phyloP scores from a whole-genome alignment of 2,888 invertebrate genomes.

The Xanthorhoe spadicearia region DNA sequence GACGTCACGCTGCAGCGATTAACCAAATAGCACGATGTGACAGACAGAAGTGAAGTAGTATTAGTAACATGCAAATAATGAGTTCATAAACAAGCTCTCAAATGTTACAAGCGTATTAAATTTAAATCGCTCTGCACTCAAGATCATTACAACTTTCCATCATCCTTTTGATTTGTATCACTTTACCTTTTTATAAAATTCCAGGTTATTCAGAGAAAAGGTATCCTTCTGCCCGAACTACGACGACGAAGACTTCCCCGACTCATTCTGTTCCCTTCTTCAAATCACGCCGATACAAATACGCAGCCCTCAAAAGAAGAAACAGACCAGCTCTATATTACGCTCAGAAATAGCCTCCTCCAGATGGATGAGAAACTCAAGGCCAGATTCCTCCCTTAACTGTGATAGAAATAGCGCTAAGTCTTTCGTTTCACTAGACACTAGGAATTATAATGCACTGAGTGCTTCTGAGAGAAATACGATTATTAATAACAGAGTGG shows the following conservation, averaged over 20 bases:
- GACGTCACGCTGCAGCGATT: too few relatives aligned
- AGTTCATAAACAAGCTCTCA: too few relatives aligned
- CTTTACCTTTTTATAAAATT: slow-evolving; percentile 3
- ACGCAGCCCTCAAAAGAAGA: slow-evolving; percentile 68
- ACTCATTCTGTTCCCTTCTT: slow-evolving; percentile 73
- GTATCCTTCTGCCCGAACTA: slow-evolving; percentile 57
- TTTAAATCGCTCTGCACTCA: too few relatives aligned
- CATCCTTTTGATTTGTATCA: too few relatives aligned
- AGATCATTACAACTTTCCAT: too few relatives aligned
- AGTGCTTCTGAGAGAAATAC: slow-evolving; percentile 68
- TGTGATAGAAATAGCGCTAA: slow-evolving; percentile 80
- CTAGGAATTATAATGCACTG: slow-evolving; percentile 64
- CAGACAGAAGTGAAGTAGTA: too few relatives aligned
- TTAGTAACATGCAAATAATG: too few relatives aligned
- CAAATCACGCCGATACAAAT: slow-evolving; percentile 79
- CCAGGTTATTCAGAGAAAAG: slow-evolving; percentile 56
- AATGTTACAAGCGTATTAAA: too few relatives aligned
- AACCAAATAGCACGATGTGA: too few relatives aligned
- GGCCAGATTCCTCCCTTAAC: slow-evolving; percentile 75
- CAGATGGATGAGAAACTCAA: slow-evolving; percentile 74
- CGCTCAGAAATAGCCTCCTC: slow-evolving; percentile 79
- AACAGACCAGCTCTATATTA: slow-evolving; percentile 69
- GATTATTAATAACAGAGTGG: slow-evolving; percentile 62
- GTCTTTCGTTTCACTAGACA: slow-evolving; percentile 76
- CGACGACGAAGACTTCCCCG: slow-evolving; percentile 64